Evolutionary conservation across 1,140 invertebrate species (phyloP).

Genomic region (Mactra quadrangularis): DNA sequence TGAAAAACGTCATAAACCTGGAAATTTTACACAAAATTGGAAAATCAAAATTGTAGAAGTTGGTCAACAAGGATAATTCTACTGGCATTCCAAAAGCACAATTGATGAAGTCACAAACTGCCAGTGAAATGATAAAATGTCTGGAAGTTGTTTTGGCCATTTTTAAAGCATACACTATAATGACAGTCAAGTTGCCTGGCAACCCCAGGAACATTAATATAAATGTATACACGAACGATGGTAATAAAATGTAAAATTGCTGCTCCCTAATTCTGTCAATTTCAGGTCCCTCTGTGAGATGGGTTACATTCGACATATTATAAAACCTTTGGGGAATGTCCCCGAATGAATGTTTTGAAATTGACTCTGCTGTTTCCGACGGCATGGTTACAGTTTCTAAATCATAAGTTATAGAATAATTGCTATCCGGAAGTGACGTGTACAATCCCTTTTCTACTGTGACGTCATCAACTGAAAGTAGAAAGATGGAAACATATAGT

Average conservation of each 20-base stretch:
- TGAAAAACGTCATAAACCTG: slow-evolving; percentile 70
- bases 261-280: background rate
- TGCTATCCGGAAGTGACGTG: too few relatives aligned
- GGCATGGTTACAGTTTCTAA: background rate
- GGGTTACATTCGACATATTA: slow-evolving; percentile 3
- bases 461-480: too few relatives aligned
- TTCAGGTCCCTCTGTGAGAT: slow-evolving; percentile 2
- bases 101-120: slow-evolving; percentile 71
- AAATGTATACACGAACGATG: slow-evolving; percentile 47
- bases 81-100: slow-evolving; percentile 74
- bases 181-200: slow-evolving; percentile 56
- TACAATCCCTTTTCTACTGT: too few relatives aligned
- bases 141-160: slow-evolving; percentile 55
- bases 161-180: slow-evolving; percentile 56
- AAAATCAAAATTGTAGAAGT: slow-evolving; percentile 69
- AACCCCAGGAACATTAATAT: slow-evolving; percentile 62
- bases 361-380: background rate
- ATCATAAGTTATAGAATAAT: too few relatives aligned
- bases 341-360: slow-evolving; percentile 15
- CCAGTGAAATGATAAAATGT: slow-evolving; percentile 70
- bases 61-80: slow-evolving; percentile 65
- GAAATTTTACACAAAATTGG: slow-evolving; percentile 69
- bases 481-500: too few relatives aligned
- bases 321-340: background rate
- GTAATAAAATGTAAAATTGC: slow-evolving; percentile 37